phyloP scores from a whole-genome alignment of 2,113 vertebrate genomes.

The Chionomys nivalis region DNA sequence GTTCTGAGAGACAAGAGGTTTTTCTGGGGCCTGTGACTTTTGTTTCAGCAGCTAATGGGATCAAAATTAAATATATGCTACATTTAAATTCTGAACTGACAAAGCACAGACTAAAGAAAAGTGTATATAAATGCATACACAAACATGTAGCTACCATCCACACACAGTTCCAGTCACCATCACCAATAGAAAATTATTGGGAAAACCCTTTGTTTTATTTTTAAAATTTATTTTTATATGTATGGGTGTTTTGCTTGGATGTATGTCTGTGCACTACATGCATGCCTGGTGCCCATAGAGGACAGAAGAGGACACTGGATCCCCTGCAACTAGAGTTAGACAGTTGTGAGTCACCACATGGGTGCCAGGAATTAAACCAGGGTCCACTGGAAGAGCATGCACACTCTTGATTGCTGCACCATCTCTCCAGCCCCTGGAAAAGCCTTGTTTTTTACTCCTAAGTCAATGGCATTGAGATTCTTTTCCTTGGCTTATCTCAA shows the following conservation, averaged over 20 bases:
- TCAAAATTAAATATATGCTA: not conserved
- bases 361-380: not conserved
- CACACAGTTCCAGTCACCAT: fast-evolving
- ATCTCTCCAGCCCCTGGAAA: not conserved
- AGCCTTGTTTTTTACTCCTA: not conserved
- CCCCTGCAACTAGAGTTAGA: not conserved
- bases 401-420: not conserved
- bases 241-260: not conserved
- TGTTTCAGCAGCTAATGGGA: constrained; percentile 82
- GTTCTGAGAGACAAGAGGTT: fast-evolving
- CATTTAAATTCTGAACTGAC: not conserved
- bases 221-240: not conserved
- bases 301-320: not conserved
- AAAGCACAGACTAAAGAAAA: not conserved
- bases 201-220: not conserved
- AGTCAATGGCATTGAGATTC: not conserved
- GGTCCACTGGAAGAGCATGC: not conserved
- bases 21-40: constrained; percentile 36
- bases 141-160: fast-evolving
- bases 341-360: not conserved
- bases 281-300: not conserved
- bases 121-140: fast-evolving
- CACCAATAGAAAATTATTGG: not conserved
- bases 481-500: not conserved
- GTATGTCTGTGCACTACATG: not conserved